Evolutionary conservation across 2,888 invertebrate species (phyloP).

Genomic region (Blastobasis lacticolella): DNA sequence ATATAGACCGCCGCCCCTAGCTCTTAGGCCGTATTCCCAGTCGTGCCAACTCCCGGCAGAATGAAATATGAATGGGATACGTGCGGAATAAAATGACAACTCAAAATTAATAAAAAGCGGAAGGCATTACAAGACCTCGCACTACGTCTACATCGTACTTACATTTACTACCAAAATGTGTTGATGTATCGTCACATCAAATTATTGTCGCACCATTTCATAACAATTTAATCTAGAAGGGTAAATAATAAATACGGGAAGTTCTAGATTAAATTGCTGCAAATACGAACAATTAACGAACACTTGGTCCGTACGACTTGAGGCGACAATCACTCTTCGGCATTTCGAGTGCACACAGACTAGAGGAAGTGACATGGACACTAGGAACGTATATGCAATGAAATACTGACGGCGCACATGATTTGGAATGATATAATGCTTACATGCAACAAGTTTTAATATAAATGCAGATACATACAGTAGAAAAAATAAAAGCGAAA

Average conservation of each 20-base stretch:
- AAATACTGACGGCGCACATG: slow-evolving; percentile 11
- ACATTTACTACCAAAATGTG: slow-evolving; percentile 39
- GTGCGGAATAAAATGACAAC: slow-evolving; percentile 75
- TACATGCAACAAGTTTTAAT: slow-evolving; percentile 12
- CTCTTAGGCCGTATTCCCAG: slow-evolving; percentile 40
- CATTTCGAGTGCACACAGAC: slow-evolving; percentile 62
- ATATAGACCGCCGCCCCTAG: slow-evolving; percentile 56
- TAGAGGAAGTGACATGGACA: slow-evolving; percentile 59
- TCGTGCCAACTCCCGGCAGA: slow-evolving; percentile 69
- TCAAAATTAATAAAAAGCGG: slow-evolving; percentile 63
- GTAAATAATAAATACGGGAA: slow-evolving; percentile 9
- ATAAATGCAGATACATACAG: background rate
- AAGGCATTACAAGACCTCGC: slow-evolving; percentile 61
- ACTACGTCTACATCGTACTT: slow-evolving; percentile 64
- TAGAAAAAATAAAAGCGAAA: slow-evolving; percentile 30
- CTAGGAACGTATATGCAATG: slow-evolving; percentile 34
- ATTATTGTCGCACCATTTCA: slow-evolving; percentile 32
- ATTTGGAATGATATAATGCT: slow-evolving; percentile 17
- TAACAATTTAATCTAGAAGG: slow-evolving; percentile 35
- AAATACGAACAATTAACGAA: slow-evolving; percentile 14
- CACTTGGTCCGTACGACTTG: slow-evolving; percentile 3
- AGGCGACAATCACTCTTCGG: slow-evolving; percentile 69
- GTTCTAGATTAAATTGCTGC: slow-evolving; percentile 32
- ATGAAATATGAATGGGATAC: slow-evolving; percentile 75
- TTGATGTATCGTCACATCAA: slow-evolving; percentile 24